Conservation (phyloP, 37 sponge, comb jelly and placozoan genomes). For the Eunapius fragilis region DNA sequence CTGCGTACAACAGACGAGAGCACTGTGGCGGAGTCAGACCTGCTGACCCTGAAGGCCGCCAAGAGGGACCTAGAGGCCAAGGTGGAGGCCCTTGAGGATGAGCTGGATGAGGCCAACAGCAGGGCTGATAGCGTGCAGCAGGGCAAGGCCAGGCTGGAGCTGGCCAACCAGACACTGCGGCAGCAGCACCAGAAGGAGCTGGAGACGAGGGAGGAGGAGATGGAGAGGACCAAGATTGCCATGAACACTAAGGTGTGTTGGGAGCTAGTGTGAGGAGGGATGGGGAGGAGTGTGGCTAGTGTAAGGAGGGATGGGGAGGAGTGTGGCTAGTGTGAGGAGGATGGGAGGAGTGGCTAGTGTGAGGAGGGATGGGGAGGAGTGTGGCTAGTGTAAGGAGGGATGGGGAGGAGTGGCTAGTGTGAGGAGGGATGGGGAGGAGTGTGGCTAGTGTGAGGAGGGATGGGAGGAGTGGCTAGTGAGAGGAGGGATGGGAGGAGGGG, state of each 20-base stretch:
- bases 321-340: no score
- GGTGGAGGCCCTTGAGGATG: conserved; percentile 94
- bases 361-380: no score
- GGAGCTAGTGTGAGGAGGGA: no score
- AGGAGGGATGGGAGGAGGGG: no score
- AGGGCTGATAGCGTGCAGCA: conserved; percentile 58
- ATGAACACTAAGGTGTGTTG: conserved; percentile 65
- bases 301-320: no score
- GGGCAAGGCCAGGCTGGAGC: conserved; percentile 77
- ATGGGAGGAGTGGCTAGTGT: no score
- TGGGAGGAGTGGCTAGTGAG: no score
- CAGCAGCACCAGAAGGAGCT: conserved; percentile 77
- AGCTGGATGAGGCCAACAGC: conserved; percentile 86
- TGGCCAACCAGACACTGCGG: conserved; percentile 71
- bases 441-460: no score
- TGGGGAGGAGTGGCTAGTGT: no score
- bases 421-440: no score
- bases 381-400: no score
- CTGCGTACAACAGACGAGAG: conserved; percentile 25
- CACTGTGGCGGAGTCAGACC: conserved; percentile 48
- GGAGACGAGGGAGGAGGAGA: conserved; percentile 93
- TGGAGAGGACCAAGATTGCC: conserved; percentile 68
- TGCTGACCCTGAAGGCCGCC: conserved; percentile 76
- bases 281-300: no score
- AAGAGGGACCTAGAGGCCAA: conserved; percentile 89